A percentile compares a stretch with the other conserved stretches of the same genome.
Conservation (phyloP, 1,140 invertebrate genomes). For the Ladona fulva region DNA sequence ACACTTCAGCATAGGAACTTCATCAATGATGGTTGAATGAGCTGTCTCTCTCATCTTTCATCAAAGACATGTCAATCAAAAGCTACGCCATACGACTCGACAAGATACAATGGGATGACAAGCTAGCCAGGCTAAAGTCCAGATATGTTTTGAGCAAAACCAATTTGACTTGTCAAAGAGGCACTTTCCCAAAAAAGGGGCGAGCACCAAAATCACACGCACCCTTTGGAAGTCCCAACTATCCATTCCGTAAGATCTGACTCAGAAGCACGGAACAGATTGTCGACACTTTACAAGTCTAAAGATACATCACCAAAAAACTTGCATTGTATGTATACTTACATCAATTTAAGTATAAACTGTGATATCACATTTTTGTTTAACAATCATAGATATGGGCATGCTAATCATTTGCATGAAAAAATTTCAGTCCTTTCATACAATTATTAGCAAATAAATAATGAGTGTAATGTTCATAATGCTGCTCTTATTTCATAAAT, state of each 20-base stretch:
- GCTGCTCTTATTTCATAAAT: not conserved
- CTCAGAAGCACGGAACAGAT: not conserved
- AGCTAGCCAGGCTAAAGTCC: not conserved
- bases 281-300: not conserved
- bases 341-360: conserved; percentile 4
- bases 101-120: not conserved
- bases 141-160: conserved; percentile 6
- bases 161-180: not conserved
- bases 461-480: not conserved
- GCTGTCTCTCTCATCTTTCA: conserved; percentile 3
- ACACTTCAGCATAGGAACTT: not conserved
- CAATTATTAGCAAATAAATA: not conserved
- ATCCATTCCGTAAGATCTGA: not conserved
- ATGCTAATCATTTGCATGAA: not conserved
- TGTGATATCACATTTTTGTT: conserved; percentile 1
- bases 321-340: conserved; percentile 7
- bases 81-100: not conserved
- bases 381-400: conserved; percentile 1
- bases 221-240: not conserved
- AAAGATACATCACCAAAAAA: not conserved
- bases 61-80: not conserved
- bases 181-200: not conserved
- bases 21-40: conserved; percentile 6
- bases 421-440: not conserved
- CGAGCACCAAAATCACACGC: not conserved